phyloP scores from a whole-genome alignment of 2,797 vertebrate species.

The Anableps anableps region DNA sequence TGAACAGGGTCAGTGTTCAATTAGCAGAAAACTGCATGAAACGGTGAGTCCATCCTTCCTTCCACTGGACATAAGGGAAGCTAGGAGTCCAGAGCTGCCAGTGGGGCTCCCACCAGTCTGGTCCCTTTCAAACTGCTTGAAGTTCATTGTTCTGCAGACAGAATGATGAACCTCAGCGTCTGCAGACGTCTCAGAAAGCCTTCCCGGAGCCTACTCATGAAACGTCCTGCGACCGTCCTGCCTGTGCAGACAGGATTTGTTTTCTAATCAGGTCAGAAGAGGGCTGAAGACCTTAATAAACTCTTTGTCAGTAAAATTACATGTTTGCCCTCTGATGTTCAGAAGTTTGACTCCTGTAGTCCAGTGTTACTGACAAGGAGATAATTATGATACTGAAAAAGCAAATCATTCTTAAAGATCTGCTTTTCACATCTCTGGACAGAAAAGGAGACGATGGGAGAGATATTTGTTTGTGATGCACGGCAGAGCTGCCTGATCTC shows the following conservation, averaged over 20 bases:
- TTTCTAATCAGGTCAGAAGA: not conserved
- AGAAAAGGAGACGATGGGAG: no score
- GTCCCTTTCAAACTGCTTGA: not conserved
- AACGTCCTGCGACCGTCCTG: no score
- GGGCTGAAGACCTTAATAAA: not conserved
- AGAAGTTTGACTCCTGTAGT: not conserved
- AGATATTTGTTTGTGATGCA: no score
- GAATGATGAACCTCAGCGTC: not conserved
- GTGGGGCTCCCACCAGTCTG: not conserved
- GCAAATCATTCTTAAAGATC: no score
- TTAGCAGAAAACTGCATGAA: not conserved
- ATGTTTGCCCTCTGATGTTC: not conserved
- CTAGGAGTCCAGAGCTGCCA: not conserved
- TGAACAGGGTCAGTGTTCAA: not conserved
- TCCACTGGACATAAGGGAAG: no score
- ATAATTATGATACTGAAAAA: no score
- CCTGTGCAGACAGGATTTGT: not conserved
- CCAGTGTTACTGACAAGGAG: not conserved
- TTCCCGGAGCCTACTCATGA: not conserved
- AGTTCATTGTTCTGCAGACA: not conserved
- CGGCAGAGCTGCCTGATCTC: not conserved
- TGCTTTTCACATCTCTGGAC: no score
- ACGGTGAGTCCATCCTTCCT: not conserved
- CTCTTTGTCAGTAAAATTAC: not conserved
- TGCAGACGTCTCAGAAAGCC: not conserved